Evolutionary conservation across 23 tunicate species (phyloP), one percentile per base, ranked within the genome.

Genomic region (Halocynthia aurantium): DNA sequence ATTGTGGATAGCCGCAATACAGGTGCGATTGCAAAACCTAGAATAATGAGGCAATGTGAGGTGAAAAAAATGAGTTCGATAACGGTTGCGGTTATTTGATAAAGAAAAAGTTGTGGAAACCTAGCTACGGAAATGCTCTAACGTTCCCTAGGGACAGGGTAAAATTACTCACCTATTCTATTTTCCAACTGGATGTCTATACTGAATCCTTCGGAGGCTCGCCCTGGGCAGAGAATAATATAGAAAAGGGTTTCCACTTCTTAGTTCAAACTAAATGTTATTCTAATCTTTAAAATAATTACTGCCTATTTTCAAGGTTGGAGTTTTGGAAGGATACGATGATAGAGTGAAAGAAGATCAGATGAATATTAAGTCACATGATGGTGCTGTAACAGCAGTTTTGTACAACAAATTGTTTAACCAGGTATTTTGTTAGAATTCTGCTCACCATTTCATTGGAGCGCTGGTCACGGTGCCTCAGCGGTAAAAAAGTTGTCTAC

Each of bases 381-480:
- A 82, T 9, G 88, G 88, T 8, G 67, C 92, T 21, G 98, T 92
- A 19, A 82, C 88, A 31, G 51, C 82, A 6, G 98, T 92, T 49
- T 67, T 92, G 61, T 92, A 92, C 79, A 92, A 77, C 85, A 78
- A 92, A 11, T 75, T 86, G 7, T 92, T 92, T 75, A 88, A 92
- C 72, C 92, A 92, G 82, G 98, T 86, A 21, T 17, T 58, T 15
- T 61, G n/a, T 62, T 11, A 53, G 12, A 9, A n/a, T 13, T 13
- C 52, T 40, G 13, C 12, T 12, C 64, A 12, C 11, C 2, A 44
- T 72, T 72, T 12, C 44, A 31, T 0, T 31, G 44, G 44, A 31
- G 44, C 44, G 4, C 44, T 31, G 44, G 44, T 31, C 1, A 31
- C 44, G 44, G 44, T 31, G 44, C 44, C 4, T 31, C 44, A 31